Conservation (phyloP, 2,113 vertebrate species). For the Chamaetylas fuelleborni region DNA sequence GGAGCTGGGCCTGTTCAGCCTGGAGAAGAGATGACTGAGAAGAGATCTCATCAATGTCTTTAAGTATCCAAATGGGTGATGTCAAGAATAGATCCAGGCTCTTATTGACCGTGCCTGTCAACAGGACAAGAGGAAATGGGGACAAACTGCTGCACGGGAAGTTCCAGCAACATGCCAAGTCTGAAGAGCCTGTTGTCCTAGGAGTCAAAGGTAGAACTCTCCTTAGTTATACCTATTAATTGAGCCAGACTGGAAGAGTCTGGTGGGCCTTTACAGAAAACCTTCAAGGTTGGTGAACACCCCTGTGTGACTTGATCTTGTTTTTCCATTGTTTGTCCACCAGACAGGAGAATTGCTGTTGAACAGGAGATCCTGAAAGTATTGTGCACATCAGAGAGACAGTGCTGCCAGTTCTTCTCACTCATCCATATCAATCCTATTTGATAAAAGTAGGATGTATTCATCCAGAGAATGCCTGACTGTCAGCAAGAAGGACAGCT, state of each 20-base stretch:
- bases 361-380: not conserved
- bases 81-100: not conserved
- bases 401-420: not conserved
- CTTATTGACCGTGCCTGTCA: not conserved
- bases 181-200: not conserved
- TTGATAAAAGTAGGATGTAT: not conserved
- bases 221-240: not conserved
- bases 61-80: not conserved
- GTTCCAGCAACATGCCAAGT: not conserved
- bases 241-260: not conserved
- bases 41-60: not conserved
- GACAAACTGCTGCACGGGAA: not conserved
- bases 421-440: not conserved
- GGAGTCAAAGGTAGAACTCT: not conserved
- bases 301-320: not conserved
- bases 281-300: not conserved
- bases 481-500: not conserved
- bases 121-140: not conserved
- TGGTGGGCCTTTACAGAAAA: not conserved
- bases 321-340: not conserved
- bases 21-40: fast-evolving
- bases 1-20: not conserved
- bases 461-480: not conserved
- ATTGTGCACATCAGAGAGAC: not conserved
- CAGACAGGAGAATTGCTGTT: not conserved